These are phyloP conservation scores for Tricholaema leucomelas DNA, from an alignment of 2,113 vertebrate species.

Conservation along the genomic window DNA sequence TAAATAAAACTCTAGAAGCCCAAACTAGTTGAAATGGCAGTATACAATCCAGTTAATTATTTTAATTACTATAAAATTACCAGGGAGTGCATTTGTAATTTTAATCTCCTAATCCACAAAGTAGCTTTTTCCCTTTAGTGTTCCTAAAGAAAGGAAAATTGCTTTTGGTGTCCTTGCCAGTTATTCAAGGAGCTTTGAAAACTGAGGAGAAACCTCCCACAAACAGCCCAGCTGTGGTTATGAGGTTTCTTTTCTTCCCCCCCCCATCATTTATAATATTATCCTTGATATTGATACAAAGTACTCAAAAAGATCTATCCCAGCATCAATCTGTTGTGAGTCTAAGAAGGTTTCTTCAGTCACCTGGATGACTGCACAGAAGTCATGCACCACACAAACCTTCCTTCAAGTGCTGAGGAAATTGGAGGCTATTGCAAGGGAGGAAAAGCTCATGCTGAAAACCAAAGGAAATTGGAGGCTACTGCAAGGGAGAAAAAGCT, in stretches of 20 bases:
- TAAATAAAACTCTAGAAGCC: not conserved
- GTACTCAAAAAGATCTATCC: not conserved
- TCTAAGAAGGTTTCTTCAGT: not conserved
- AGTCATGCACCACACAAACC: not conserved
- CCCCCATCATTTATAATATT: constrained; percentile 5
- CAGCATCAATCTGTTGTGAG: not conserved
- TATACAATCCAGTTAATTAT: constrained; percentile 5
- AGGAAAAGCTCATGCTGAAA: not conserved
- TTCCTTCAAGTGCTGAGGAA: not conserved
- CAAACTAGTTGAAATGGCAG: not conserved
- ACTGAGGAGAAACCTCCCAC: constrained; percentile 26
- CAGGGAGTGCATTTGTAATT: constrained; percentile 31
- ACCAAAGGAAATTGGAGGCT: not conserved
- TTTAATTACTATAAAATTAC: constrained; percentile 60
- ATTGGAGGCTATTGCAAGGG: not conserved
- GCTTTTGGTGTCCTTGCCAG: constrained; percentile 34
- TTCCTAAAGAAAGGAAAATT: constrained; percentile 13
- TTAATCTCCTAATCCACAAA: constrained; percentile 53
- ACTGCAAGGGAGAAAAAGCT: not conserved
- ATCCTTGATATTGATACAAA: not conserved
- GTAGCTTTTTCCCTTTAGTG: constrained; percentile 24
- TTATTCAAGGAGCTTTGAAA: constrained; percentile 46
- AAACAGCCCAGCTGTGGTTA: not conserved
- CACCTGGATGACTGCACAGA: not conserved
- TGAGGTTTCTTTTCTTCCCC: constrained; percentile 2